Conservation (phyloP, 2,888 invertebrate species). For the Latheticus oryzae region DNA sequence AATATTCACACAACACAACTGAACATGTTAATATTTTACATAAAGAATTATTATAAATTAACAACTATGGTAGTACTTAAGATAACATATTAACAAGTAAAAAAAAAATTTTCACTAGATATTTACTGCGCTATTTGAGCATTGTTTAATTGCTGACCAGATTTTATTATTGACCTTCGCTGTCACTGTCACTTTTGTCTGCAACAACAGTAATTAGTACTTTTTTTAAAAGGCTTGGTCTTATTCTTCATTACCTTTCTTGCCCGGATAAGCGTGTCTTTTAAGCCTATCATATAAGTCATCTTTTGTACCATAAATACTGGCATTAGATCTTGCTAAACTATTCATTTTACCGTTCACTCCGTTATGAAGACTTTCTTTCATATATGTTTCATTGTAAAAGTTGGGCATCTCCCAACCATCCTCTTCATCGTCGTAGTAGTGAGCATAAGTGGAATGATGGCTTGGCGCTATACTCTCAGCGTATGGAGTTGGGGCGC, state of each 20-base stretch:
- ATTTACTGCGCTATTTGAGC: conserved; percentile 53
- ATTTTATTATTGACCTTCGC: conserved; percentile 83
- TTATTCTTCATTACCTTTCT: conserved; percentile 80
- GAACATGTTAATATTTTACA: conserved; percentile 45
- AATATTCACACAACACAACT: conserved; percentile 40
- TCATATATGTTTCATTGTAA: conserved; percentile 96
- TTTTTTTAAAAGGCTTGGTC: no score
- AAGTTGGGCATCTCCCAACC: conserved; percentile 99
- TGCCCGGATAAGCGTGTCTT: conserved; percentile 93
- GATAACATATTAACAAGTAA: conserved; percentile 45
- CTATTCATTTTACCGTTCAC: conserved; percentile 93
- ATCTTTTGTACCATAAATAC: conserved; percentile 94
- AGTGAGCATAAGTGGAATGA: conserved; percentile 95
- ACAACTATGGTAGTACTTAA: conserved; percentile 44
- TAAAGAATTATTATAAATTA: conserved; percentile 43
- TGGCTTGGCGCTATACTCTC: conserved; percentile 96
- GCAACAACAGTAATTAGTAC: conserved; percentile 68
- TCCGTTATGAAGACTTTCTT: conserved; percentile 89
- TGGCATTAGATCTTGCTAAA: conserved; percentile 91
- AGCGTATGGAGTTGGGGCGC: conserved; percentile 93
- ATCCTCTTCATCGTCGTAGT: conserved; percentile 95
- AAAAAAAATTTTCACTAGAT: conserved; percentile 52
- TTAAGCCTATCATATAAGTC: conserved; percentile 95
- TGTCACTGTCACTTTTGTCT: conserved; percentile 96
- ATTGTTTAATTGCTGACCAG: conserved; percentile 54